Evolutionary conservation across 2,888 invertebrate genomes (phyloP).

Genomic region (Epinotia ramella): DNA sequence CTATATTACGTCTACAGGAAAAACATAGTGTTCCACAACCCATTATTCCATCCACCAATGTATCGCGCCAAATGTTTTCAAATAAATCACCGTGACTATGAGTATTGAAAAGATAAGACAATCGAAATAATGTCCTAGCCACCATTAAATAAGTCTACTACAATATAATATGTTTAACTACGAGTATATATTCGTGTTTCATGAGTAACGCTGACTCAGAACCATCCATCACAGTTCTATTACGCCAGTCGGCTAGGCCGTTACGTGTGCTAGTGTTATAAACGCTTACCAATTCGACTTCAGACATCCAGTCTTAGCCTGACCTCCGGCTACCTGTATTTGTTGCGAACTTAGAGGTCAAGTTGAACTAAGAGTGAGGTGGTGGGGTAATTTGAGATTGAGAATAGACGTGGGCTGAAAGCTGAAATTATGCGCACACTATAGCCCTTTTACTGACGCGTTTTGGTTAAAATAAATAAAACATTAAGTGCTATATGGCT

Average conservation of each 20-base stretch:
- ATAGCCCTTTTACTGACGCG: no score
- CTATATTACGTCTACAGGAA: no score
- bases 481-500: background rate
- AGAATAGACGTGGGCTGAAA: conserved; percentile 8
- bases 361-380: no score
- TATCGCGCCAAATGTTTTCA: no score
- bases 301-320: no score
- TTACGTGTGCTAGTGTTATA: background rate
- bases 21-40: no score
- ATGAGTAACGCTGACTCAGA: conserved; percentile 14
- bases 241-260: conserved; percentile 4
- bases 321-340: no score
- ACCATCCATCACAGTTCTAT: conserved; percentile 36
- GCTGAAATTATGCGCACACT: conserved; percentile 12
- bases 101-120: no score
- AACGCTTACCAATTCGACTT: background rate
- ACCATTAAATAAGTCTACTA: background rate
- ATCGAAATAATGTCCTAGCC: background rate
- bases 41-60: no score
- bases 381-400: no score
- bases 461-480: conserved; percentile 5
- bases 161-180: background rate
- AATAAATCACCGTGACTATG: no score
- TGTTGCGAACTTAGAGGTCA: no score
- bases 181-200: background rate